These are phyloP conservation scores for Argyra leucocephala DNA, from an alignment of 2,888 invertebrate species.

Conservation along the genomic window DNA sequence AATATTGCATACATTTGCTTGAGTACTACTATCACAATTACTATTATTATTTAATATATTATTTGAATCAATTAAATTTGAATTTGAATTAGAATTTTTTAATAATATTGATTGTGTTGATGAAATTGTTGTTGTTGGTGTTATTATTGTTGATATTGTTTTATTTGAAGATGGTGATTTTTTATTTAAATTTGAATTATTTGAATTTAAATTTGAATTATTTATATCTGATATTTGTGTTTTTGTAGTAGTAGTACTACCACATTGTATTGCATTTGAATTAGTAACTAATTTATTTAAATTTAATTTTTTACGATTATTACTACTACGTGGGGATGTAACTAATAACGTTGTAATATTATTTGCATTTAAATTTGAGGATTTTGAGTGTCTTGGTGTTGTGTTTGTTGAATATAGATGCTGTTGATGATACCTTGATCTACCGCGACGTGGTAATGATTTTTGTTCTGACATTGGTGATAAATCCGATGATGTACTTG, in stretches of 20 bases:
- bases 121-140: slow-evolving; percentile 16
- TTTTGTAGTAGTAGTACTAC: slow-evolving; percentile 41
- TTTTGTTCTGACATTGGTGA: slow-evolving; percentile 71
- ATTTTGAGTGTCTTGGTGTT: slow-evolving; percentile 43
- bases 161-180: slow-evolving; percentile 4
- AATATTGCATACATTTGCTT: slow-evolving; percentile 20
- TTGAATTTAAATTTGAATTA: slow-evolving; percentile 13
- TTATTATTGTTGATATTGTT: slow-evolving; percentile 11
- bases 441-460: slow-evolving; percentile 60
- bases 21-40: slow-evolving; percentile 20
- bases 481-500: slow-evolving; percentile 67
- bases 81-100: slow-evolving; percentile 8
- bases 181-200: slow-evolving; percentile 4
- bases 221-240: slow-evolving; percentile 32
- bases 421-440: slow-evolving; percentile 55
- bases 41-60: slow-evolving; percentile 8
- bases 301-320: slow-evolving; percentile 41
- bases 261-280: slow-evolving; percentile 39
- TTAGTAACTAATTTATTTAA: slow-evolving; percentile 39
- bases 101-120: slow-evolving; percentile 15
- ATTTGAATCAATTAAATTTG: slow-evolving; percentile 7
- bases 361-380: slow-evolving; percentile 41
- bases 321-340: slow-evolving; percentile 42
- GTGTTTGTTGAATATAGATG: slow-evolving; percentile 46
- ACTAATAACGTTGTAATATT: slow-evolving; percentile 34